These are phyloP conservation scores for Acrocephalus scirpaceus DNA, from an alignment of 2,797 vertebrate species.

Conservation along the genomic window DNA sequence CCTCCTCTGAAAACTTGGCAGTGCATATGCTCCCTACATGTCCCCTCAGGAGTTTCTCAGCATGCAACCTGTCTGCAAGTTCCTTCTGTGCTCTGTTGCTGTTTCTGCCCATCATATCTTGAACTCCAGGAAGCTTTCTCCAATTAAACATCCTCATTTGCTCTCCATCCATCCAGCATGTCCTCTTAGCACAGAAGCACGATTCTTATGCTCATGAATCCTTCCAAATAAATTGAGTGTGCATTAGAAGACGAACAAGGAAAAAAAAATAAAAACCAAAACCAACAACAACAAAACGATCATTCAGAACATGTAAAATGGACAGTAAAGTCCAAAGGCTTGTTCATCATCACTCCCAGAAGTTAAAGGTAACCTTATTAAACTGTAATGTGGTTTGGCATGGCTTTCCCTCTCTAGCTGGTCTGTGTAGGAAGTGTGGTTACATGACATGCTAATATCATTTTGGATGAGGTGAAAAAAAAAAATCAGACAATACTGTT, in stretches of 20 bases:
- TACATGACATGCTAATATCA: fast-evolving
- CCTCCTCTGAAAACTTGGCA: neutral
- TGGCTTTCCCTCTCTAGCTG: neutral
- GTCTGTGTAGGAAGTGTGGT: neutral
- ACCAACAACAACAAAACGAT: neutral
- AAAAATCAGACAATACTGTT: neutral
- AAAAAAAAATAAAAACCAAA: no score
- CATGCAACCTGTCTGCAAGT: neutral
- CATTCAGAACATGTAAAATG: neutral
- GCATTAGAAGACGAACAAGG: neutral
- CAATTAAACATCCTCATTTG: neutral
- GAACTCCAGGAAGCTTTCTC: neutral
- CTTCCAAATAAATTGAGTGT: neutral
- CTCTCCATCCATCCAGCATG: fast-evolving
- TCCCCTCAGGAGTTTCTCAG: neutral
- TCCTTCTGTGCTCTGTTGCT: neutral
- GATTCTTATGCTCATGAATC: neutral
- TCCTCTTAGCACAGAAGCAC: neutral
- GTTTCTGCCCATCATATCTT: neutral
- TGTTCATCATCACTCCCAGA: neutral
- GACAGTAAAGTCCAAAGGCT: neutral
- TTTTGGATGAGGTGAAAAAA: neutral
- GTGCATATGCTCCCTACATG: neutral
- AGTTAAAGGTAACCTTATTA: neutral
- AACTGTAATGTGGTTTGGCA: neutral